Conservation (phyloP, 2,113 vertebrate genomes). For the Leuciscus idus region DNA sequence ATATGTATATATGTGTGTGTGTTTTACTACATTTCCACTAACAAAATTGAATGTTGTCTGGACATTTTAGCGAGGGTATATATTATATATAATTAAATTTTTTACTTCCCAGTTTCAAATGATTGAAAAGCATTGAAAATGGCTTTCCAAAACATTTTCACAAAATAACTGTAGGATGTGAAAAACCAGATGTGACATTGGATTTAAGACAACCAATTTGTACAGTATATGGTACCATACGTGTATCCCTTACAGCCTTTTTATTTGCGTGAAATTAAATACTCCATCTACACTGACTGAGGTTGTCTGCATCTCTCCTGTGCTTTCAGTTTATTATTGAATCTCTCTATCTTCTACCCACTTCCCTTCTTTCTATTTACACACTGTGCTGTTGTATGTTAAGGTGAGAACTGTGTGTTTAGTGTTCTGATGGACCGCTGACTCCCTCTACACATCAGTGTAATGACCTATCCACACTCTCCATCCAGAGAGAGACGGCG, state of each 20-base stretch:
- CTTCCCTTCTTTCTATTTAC: neutral
- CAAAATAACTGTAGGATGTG: no score
- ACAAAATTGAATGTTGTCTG: no score
- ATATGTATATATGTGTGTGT: no score
- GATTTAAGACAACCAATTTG: neutral
- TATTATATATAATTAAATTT: no score
- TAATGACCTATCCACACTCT: constrained; percentile 30
- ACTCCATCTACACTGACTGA: neutral
- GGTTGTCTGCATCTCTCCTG: constrained; percentile 4
- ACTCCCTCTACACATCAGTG: constrained; percentile 11
- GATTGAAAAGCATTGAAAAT: no score
- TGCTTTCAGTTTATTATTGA: constrained; percentile 39
- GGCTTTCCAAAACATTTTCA: no score
- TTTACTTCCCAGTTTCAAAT: no score
- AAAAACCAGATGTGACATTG: no score
- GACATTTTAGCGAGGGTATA: no score
- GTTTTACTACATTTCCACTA: no score
- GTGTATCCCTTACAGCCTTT: neutral
- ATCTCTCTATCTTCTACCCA: constrained; percentile 36
- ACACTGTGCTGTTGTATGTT: constrained; percentile 12
- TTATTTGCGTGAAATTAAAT: neutral
- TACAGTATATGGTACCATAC: neutral
- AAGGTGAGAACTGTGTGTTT: constrained; percentile 34
- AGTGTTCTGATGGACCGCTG: constrained; percentile 23
- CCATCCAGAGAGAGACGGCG: neutral